Base-by-base conservation (phyloP, 2,113 vertebrate genomes). In the Oreotragus oreotragus region DNA sequence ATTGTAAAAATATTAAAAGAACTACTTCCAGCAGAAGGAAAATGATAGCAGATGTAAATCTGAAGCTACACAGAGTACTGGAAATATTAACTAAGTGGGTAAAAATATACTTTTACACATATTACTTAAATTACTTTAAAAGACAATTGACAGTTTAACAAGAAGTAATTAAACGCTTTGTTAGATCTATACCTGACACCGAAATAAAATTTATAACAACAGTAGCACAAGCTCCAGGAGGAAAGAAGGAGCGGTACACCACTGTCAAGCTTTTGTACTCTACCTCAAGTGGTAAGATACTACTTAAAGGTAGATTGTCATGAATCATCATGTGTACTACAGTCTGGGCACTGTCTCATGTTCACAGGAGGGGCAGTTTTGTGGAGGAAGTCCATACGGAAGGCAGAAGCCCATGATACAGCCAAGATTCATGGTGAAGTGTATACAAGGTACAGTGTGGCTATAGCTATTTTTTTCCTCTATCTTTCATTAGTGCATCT, bases 81-180 rank as follows among this genome's bases (percentile, higher is more conserved):
- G 83, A 92, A 95, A 73, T 43, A 39, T 16, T 64, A 62, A 55
- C 16, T 88, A 81, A 88, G 57, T 39, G 30, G 30, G 14, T 33
- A 89, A 86, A 90, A 30, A 76, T 17, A 73, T 23, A 79, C 39
- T 64, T 96, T 83, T 91, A 62, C 81, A 84, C 5, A 45, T 80
- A 64, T 81, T 57, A 55, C 55, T 80, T 97, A 93, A 90, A 47
- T 91, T 85, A 92, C 3, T 70, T 86, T 79, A 60, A 87, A 92
- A 88, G 23, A 36, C 66, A 81, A 94, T 30, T 94, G 58, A 33
- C 36, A 96, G 51, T 84, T 90, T 81, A 94, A 87, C 10, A 39
- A 88, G 94, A 92, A 90, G 11, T 53, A 93, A 95, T 30, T 64
- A 93, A 84, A 87, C 16, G 0, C 55, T 60, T n/a, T 28, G 12